A percentile compares a stretch with the other conserved stretches of the same genome.
These are phyloP conservation scores for Melanchra persicariae DNA, from an alignment of 2,888 invertebrate species.

Conservation along the genomic window DNA sequence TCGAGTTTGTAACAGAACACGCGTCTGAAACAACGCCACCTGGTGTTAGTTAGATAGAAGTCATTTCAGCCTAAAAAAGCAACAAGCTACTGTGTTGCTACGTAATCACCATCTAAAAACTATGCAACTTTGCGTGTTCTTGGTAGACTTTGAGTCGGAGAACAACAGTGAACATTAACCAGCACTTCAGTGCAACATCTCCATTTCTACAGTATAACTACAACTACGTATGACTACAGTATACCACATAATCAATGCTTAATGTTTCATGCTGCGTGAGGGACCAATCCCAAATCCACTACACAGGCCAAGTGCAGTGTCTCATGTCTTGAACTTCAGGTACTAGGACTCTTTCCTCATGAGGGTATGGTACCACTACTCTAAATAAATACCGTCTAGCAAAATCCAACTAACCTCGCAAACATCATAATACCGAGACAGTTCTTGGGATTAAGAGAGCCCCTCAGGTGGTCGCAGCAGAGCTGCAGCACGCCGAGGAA, in stretches of 20 bases:
- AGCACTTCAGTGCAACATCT: neutral
- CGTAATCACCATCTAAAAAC: neutral
- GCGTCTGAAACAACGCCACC: constrained; percentile 83
- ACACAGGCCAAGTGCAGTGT: neutral
- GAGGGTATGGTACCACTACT: neutral
- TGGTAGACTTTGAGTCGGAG: neutral
- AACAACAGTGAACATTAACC: neutral
- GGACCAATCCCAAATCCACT: neutral
- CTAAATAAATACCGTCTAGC: neutral
- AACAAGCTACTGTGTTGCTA: neutral
- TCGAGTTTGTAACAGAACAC: constrained; percentile 94
- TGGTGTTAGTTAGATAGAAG: constrained; percentile 41
- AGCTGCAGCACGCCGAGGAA: constrained; percentile 95
- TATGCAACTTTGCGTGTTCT: neutral
- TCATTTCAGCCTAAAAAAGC: neutral
- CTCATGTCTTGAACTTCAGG: neutral
- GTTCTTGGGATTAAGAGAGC: constrained; percentile 93
- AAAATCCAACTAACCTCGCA: constrained; percentile 91
- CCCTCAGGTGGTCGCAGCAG: constrained; percentile 94
- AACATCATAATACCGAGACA: constrained; percentile 96
- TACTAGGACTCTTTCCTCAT: neutral
- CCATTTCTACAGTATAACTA: neutral
- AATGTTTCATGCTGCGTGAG: neutral
- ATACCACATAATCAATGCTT: neutral
- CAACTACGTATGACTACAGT: neutral